Base-by-base conservation (phyloP, 2,888 invertebrate species). In the Acanthosoma haemorrhoidale region DNA sequence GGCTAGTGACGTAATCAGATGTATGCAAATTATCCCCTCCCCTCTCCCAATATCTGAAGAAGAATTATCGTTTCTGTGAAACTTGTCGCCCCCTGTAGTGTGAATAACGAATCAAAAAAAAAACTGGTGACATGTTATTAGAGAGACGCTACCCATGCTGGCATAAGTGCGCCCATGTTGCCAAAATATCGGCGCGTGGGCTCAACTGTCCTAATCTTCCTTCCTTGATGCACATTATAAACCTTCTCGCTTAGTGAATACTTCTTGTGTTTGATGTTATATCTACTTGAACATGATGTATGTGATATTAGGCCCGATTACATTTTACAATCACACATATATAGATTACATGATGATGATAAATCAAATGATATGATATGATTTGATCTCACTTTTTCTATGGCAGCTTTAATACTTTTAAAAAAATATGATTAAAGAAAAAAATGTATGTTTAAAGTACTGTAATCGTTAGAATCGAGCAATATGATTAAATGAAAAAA, bases 371-470 rank as follows among this genome's bases (percentile, higher is more conserved):
- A n/a, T n/a, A n/a, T n/a, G n/a, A n/a, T 73, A 71, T 73, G 57
- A 72, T 73, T 73, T 73, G 73, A 73, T 73, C 73, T 73, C 73
- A 73, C 73, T 69, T 71, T 73, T 73, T 73, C 72, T 73, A 72
- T 61, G 69, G 70, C 71, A 71, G 72, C 72, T 73, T 73, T 71
- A 72, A 73, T 72, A 73, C 72, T 63, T 73, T 70, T 67, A 72
- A 70, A 69, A 70, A 59, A n/a, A n/a, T n/a, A n/a, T n/a, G n/a
- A n/a, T 71, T 59, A 70, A 71, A 67, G 25, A 60, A 25, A 32
- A 71, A 71, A 66, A 61, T n/a, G n/a, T n/a, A n/a, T n/a, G n/a
- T 39, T 51, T 60, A 66, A 71, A 71, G 16, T 39, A n/a, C 43
- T 43, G 21, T 70, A 72, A 61, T 63, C 66, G 41, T 71, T 71